These are phyloP conservation scores for Poecilia picta DNA, from an alignment of 2,797 vertebrate genomes.

Conservation along the genomic window DNA sequence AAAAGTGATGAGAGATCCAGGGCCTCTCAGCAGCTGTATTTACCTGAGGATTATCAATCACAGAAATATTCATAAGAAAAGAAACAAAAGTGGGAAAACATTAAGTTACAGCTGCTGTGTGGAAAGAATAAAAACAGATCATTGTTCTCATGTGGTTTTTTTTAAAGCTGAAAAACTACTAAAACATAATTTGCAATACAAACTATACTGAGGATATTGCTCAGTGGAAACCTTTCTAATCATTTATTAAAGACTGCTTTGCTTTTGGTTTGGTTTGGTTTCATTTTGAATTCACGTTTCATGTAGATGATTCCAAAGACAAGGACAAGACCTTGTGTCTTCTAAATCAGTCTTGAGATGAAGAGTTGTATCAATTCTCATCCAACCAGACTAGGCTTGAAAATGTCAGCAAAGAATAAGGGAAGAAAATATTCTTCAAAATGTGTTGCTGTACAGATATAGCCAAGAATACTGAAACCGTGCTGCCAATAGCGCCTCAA, in stretches of 20 bases:
- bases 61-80: neutral
- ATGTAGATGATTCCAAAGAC: neutral
- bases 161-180: neutral
- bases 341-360: neutral
- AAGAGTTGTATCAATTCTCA: neutral
- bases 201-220: neutral
- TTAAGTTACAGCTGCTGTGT: constrained; percentile 3
- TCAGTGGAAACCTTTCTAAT: neutral
- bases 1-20: constrained; percentile 11
- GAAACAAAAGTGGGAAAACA: neutral
- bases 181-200: neutral
- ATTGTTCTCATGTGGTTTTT: neutral
- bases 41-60: constrained; percentile 15
- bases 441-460: neutral
- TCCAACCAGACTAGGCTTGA: neutral
- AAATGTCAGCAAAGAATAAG: neutral
- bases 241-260: neutral
- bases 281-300: neutral
- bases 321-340: neutral
- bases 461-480: neutral
- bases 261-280: neutral
- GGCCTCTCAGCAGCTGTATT: constrained; percentile 6
- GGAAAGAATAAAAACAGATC: neutral
- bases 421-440: neutral
- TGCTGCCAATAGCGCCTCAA: neutral